Evolutionary conservation across 2,113 vertebrate species (phyloP), one percentile per base, ranked within the genome.

Genomic region (Syrmaticus mikado): DNA sequence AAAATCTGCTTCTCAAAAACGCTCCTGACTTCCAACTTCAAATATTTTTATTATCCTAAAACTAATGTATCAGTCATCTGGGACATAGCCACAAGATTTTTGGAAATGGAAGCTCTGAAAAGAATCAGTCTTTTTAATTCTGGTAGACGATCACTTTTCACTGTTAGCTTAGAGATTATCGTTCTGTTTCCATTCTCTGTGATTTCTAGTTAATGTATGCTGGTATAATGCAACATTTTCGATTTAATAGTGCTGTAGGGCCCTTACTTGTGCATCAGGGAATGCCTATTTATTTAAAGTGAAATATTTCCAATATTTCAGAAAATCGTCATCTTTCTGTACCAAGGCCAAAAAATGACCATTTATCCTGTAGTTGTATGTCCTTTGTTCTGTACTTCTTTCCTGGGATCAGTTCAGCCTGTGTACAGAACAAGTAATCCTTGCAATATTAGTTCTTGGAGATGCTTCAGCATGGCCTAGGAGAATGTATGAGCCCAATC

Each of bases 141-240:
- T 89, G 78, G 53, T 70, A 76, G 68, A 82, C 38, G 53, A 92
- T 73, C 32, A 13, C 53, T 58, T 85, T 91, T 85, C 87, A 46
- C 75, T 85, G 41, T 73, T 71, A 80, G 46, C 62, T 94, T 0
- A 0, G 67, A 89, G 78, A 84, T 78, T 65, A 92, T 75, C 20
- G 24, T 13, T 2, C 74, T 68, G 0, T 67, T 93, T 84, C 73
- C 88, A 38, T 48, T 41, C 58, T 66, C 21, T 87, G 48, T 80
- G 67, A 93, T 90, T 95, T 87, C 68, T 74, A 85, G 67, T 58
- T 87, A 82, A 89, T 55, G 3, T 48, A 57, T 76, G 61, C 53
- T 82, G 60, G 13, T 73, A 50, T 50, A 91, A 73, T 18, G 11
- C 50, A 43, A 38, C 1, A 21, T 30, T 77, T 89, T 87, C 89